Conservation (phyloP, 2,888 invertebrate genomes). For the Scaptomyza reducta region DNA sequence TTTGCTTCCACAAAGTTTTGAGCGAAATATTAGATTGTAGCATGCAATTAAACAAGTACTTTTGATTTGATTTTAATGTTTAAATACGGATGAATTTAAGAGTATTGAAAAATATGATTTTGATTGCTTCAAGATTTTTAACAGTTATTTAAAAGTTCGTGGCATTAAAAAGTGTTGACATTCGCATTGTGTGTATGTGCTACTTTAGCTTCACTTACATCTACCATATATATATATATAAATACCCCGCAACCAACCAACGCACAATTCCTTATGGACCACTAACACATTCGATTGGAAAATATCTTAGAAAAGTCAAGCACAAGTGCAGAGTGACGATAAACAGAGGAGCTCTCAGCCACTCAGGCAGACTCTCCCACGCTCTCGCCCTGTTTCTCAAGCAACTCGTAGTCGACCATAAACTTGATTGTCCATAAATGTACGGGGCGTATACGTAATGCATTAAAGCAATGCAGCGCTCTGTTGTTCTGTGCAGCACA, state of each 20-base stretch:
- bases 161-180: conserved; percentile 1
- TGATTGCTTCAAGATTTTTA: conserved; percentile 2
- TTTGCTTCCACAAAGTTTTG: conserved; percentile 11
- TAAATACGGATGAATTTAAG: not conserved
- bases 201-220: conserved; percentile 4
- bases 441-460: conserved; percentile 80
- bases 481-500: conserved; percentile 16
- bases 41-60: not conserved
- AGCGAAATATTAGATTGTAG: not conserved
- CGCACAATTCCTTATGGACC: conserved; percentile 23
- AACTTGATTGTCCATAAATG: conserved; percentile 78
- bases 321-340: conserved; percentile 67
- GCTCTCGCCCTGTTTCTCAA: not conserved
- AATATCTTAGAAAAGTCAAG: conserved; percentile 71
- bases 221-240: too few relatives aligned
- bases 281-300: conserved; percentile 59
- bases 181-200: not conserved
- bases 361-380: conserved; percentile 9
- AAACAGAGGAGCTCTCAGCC: conserved; percentile 47
- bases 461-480: conserved; percentile 66
- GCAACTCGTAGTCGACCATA: conserved; percentile 37
- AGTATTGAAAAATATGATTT: conserved; percentile 8
- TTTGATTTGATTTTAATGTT: not conserved
- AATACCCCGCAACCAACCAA: conserved; percentile 4
- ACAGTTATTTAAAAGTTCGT: not conserved